Evolutionary conservation across 2,888 invertebrate genomes (phyloP), one percentile per base, ranked within the genome.

Genomic region (Bruchidius siliquastri): DNA sequence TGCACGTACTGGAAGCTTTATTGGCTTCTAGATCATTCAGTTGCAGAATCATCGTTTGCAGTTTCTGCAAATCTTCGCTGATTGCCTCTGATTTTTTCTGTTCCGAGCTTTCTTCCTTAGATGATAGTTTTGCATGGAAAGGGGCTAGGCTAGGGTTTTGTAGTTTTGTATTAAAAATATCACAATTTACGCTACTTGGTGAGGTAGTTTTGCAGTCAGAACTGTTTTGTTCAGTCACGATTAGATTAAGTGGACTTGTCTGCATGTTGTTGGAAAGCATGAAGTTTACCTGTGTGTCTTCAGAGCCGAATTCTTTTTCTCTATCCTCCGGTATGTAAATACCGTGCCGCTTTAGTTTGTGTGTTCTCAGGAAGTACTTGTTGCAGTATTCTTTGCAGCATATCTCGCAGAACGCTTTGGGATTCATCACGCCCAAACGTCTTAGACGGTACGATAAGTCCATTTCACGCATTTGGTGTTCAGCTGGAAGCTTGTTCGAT

Each of bases 321-420:
- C 88, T 88, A 80, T 93, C 90, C 84, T 91, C 89, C 0, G 90
- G 90, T 73, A 91, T 87, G 77, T 89, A 90, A 66, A 97, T 92
- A 0, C 97, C 97, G 86, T 98, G 98, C n/a, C 95, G 91, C 85
- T 96, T 95, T 88, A 95, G 92, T 83, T 97, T 96, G 87, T 98
- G 98, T 71, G 96, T 95, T 72, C 95, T 90, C 69, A 98, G 88
- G 84, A 97, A 97, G 84, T 96, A 96, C 86, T 96, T 96, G 85
- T 96, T 97, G 85, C 95, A 96, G 84, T 96, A 96, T 85, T 96
- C 96, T 84, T 96, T 96, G 86, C 95, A 94, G 85, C 97, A 97
- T 75, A 96, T 91, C 86, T 96, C 96, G 86, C 97, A 97, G 85
- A 95, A 96, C n/a, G 96, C 95, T 83, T 96, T 96, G 0, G 94